These are phyloP conservation scores for Hermetia illucens DNA, from an alignment of 1,140 invertebrate species.

Conservation along the genomic window DNA sequence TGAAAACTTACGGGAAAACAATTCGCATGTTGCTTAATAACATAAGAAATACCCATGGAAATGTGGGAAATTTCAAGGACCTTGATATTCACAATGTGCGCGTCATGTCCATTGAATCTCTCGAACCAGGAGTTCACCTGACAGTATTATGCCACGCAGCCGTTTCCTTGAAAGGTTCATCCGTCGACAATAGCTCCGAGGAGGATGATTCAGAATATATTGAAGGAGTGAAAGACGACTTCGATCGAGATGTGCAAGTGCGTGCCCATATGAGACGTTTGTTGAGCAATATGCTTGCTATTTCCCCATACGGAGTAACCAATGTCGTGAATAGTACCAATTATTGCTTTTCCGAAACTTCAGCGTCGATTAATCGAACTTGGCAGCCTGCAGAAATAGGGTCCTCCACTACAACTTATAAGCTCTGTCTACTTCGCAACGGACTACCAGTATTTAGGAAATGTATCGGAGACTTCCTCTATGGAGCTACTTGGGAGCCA, in stretches of 20 bases:
- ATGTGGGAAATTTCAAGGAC: slow-evolving; percentile 4
- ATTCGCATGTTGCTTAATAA: too few species aligned
- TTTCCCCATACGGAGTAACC: not conserved
- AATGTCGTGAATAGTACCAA: slow-evolving; percentile 14
- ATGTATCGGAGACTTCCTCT: slow-evolving; percentile 20
- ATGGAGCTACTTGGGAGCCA: slow-evolving; percentile 17
- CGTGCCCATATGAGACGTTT: slow-evolving; percentile 8
- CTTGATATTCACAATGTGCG: slow-evolving; percentile 17
- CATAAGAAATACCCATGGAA: too few species aligned
- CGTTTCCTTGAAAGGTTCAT: slow-evolving; percentile 8
- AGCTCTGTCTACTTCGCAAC: slow-evolving; percentile 17
- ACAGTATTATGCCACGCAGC: slow-evolving; percentile 11
- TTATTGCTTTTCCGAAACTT: slow-evolving; percentile 19
- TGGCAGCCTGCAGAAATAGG: slow-evolving; percentile 15
- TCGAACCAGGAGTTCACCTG: slow-evolving; percentile 4
- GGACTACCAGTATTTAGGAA: slow-evolving; percentile 13
- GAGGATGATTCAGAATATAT: slow-evolving; percentile 11
- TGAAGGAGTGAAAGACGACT: slow-evolving; percentile 6
- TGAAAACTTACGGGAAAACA: not conserved
- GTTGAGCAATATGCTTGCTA: slow-evolving; percentile 4
- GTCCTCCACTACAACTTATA: slow-evolving; percentile 9
- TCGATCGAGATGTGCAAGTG: slow-evolving; percentile 9
- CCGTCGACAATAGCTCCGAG: slow-evolving; percentile 8
- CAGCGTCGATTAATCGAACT: slow-evolving; percentile 4
- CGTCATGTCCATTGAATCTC: slow-evolving; percentile 12